A percentile compares a stretch with the other conserved stretches of the same genome.
Conservation (phyloP, 2,113 vertebrate genomes). For the Microtus oregoni region DNA sequence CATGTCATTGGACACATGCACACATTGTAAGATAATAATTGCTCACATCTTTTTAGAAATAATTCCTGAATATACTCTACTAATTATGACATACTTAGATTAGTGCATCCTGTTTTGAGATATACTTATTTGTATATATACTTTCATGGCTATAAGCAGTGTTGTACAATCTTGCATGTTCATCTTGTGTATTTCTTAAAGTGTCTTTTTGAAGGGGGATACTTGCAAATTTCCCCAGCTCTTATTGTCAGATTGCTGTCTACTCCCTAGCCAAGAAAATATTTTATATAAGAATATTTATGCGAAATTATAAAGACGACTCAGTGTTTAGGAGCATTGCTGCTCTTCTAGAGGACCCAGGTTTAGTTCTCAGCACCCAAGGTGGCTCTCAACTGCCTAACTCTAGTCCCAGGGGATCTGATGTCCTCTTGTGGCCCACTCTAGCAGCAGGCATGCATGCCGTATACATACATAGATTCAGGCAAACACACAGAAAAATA, state of each 20-base stretch:
- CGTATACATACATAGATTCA: not conserved
- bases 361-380: not conserved
- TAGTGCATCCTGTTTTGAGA: not conserved
- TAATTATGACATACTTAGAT: not conserved
- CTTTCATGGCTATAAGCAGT: not conserved
- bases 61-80: not conserved
- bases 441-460: not conserved
- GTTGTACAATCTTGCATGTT: not conserved
- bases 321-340: not conserved
- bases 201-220: not conserved
- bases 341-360: not conserved
- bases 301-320: not conserved
- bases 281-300: not conserved
- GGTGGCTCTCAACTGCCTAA: not conserved
- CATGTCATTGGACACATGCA: slow-evolving; percentile 27
- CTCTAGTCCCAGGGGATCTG: not conserved
- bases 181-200: not conserved
- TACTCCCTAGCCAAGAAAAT: not conserved
- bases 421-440: not conserved
- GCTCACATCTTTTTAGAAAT: not conserved
- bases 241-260: not conserved
- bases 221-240: not conserved
- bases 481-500: not conserved
- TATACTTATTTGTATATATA: not conserved
- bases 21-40: slow-evolving; percentile 11